Evolutionary conservation across 2,113 vertebrate species (phyloP).

Genomic region (Damaliscus lunatus): DNA sequence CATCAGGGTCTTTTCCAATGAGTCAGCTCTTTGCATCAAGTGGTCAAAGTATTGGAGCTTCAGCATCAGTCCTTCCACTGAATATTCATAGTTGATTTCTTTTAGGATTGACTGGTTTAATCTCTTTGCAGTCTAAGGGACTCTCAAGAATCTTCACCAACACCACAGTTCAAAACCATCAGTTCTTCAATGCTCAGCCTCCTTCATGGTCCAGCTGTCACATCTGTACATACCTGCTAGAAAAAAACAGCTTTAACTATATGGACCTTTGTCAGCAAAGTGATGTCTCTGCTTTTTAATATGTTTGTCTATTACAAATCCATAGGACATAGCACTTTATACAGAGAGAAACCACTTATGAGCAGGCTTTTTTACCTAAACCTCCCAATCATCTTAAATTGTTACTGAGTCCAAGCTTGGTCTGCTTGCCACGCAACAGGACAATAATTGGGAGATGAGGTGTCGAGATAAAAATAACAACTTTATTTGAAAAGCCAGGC

Average conservation of each 20-base stretch:
- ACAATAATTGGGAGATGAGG: background rate
- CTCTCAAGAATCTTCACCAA: background rate
- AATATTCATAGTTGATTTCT: background rate
- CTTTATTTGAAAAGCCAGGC: background rate
- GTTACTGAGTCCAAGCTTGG: background rate
- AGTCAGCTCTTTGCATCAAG: background rate
- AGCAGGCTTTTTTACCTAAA: background rate
- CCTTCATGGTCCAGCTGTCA: background rate
- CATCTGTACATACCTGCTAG: background rate
- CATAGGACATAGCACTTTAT: background rate
- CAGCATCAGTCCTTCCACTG: background rate
- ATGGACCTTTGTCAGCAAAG: background rate
- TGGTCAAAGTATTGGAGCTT: background rate
- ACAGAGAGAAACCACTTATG: background rate
- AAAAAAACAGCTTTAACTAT: background rate
- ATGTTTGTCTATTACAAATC: background rate
- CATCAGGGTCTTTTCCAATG: background rate
- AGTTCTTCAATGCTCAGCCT: background rate
- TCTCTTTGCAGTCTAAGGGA: background rate
- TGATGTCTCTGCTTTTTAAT: background rate
- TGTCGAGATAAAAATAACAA: background rate
- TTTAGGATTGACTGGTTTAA: background rate
- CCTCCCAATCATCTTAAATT: background rate
- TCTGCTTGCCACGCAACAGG: background rate
- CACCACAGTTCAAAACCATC: background rate